A percentile compares a stretch with the other conserved stretches of the same genome.
Conservation (phyloP, 2,113 vertebrate genomes). For the Lophura nycthemera region DNA sequence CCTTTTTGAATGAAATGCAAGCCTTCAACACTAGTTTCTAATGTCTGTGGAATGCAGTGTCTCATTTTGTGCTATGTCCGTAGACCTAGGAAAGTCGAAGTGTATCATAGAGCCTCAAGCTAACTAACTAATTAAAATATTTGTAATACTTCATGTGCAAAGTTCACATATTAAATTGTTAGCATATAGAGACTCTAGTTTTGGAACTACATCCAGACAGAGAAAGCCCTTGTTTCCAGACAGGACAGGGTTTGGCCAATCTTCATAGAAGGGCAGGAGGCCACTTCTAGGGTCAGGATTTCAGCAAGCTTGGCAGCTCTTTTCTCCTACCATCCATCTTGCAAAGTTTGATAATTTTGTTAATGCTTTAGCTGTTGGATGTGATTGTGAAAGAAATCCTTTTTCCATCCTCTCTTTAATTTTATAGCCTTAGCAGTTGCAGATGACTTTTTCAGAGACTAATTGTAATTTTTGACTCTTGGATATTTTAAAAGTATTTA, state of each 20-base stretch:
- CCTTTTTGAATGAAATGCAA: background rate
- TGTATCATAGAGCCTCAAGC: background rate
- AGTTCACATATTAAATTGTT: background rate
- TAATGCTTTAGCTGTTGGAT: background rate
- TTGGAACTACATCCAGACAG: background rate
- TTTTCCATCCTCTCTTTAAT: background rate
- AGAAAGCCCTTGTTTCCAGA: background rate
- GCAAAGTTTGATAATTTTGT: background rate
- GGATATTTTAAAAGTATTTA: background rate
- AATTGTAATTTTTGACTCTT: background rate
- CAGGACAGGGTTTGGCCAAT: background rate
- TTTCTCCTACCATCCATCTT: background rate
- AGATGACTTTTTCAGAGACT: background rate
- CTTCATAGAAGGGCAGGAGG: background rate
- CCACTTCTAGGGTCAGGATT: background rate
- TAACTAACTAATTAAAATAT: background rate
- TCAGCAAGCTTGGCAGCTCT: background rate
- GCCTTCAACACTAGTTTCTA: background rate
- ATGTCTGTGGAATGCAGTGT: background rate
- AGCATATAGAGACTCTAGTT: background rate
- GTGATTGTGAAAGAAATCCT: background rate
- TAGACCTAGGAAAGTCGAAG: background rate
- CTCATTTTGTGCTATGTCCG: background rate
- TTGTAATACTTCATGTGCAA: background rate
- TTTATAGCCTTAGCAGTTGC: background rate